phyloP scores from a whole-genome alignment of 2,888 invertebrate species.

The Zaprionus lineosus region DNA sequence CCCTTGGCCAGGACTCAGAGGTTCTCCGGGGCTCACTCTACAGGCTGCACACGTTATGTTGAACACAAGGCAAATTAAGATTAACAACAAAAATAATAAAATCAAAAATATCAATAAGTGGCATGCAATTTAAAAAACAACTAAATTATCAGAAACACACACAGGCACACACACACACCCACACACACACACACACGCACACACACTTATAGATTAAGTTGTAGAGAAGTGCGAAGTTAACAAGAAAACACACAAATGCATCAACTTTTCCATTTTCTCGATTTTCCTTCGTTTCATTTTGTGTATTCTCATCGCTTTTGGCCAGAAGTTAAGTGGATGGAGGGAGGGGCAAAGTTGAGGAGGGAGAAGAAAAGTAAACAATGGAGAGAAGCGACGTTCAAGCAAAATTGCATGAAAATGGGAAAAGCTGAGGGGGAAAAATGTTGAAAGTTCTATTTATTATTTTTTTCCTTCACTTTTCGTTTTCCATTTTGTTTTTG shows the following conservation, averaged over 20 bases:
- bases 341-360: no score
- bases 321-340: no score
- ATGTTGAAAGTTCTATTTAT: slow-evolving; percentile 45
- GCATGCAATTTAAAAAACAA: slow-evolving; percentile 44
- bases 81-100: slow-evolving; percentile 5
- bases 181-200: slow-evolving; percentile 11
- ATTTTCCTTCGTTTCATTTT: slow-evolving; percentile 38
- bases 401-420: slow-evolving; percentile 40
- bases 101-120: slow-evolving; percentile 37
- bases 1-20: no score
- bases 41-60: slow-evolving; percentile 23
- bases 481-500: not conserved
- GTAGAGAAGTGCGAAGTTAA: slow-evolving; percentile 9
- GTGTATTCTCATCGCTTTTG: slow-evolving; percentile 25
- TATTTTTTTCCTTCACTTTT: slow-evolving; percentile 16
- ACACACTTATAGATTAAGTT: slow-evolving; percentile 11
- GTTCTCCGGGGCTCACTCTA: slow-evolving; percentile 6
- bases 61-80: no score
- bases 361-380: not conserved
- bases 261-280: slow-evolving; percentile 48
- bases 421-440: no score
- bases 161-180: slow-evolving; percentile 20
- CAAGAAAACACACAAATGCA: slow-evolving; percentile 52
- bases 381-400: slow-evolving; percentile 37
- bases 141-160: slow-evolving; percentile 28